A percentile compares a stretch with the other conserved stretches of the same genome.
Conservation (phyloP, 1,140 invertebrate species). For the Pachyrhynchus sulphureomaculatus region DNA sequence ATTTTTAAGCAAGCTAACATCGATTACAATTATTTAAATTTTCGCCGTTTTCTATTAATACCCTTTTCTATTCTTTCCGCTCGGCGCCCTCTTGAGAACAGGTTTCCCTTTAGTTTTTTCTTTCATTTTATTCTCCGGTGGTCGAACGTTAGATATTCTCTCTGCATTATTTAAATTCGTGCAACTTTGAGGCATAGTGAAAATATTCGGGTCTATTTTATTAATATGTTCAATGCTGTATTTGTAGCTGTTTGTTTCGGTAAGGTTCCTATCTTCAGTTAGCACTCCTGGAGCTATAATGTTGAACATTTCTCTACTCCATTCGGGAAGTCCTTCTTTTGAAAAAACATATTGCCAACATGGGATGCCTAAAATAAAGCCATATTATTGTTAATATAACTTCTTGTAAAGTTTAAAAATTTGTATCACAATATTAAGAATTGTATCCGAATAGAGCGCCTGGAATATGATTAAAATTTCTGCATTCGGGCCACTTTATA, state of each 20-base stretch:
- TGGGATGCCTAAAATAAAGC: constrained; percentile 69
- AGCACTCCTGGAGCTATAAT: constrained; percentile 38
- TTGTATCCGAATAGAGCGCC: too few relatives aligned
- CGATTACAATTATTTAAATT: too few relatives aligned
- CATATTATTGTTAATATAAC: background rate
- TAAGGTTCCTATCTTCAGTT: constrained; percentile 29
- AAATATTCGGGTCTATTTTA: constrained; percentile 33
- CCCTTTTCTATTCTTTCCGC: constrained; percentile 22
- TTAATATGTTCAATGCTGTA: constrained; percentile 25
- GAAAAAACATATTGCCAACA: constrained; percentile 64
- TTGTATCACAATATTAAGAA: too few relatives aligned
- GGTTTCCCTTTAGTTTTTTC: constrained; percentile 14
- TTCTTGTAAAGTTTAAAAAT: too few relatives aligned
- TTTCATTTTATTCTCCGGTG: background rate
- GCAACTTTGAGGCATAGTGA: constrained; percentile 3
- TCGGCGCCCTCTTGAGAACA: constrained; percentile 12
- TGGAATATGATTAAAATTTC: too few relatives aligned
- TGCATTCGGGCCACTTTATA: too few relatives aligned
- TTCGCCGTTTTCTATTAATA: background rate
- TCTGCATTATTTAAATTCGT: background rate
- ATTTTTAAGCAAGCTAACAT: too few relatives aligned
- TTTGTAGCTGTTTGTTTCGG: constrained; percentile 26
- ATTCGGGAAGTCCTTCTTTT: constrained; percentile 38
- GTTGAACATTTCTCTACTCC: constrained; percentile 39
- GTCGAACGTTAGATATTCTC: background rate